Percentiles rank a stretch among this genome's conserved stretches.
These are phyloP conservation scores for Polymixis flavicincta DNA, from an alignment of 2,888 invertebrate species.

Conservation along the genomic window DNA sequence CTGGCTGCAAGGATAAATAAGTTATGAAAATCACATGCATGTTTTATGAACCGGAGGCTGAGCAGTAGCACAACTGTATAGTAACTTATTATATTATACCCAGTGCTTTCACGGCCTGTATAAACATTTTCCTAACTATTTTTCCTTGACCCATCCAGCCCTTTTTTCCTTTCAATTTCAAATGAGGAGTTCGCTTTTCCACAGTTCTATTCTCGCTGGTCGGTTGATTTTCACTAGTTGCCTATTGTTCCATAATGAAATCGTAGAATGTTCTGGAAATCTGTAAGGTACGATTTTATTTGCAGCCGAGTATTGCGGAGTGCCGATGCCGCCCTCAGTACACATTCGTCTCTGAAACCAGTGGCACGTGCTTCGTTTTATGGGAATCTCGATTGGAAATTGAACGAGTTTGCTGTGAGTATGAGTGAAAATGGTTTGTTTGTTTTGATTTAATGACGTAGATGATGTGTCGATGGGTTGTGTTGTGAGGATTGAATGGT, in stretches of 20 bases:
- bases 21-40: conserved; percentile 13
- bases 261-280: conserved; percentile 69
- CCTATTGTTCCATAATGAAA: conserved; percentile 70
- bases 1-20: conserved; percentile 7
- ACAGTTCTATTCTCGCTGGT: conserved; percentile 54
- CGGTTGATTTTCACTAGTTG: conserved; percentile 67
- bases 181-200: conserved; percentile 3
- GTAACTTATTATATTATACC: background rate
- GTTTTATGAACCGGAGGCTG: conserved; percentile 24
- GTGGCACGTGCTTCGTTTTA: conserved; percentile 50
- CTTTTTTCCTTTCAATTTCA: background rate
- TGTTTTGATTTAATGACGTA: conserved; percentile 8
- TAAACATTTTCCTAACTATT: conserved; percentile 30
- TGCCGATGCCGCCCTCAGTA: conserved; percentile 55
- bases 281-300: conserved; percentile 64
- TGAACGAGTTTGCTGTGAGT: conserved; percentile 56
- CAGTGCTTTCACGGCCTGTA: background rate
- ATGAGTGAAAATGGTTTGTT: conserved; percentile 37
- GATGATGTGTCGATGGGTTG: background rate
- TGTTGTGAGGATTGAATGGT: background rate
- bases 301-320: conserved; percentile 34
- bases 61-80: conserved; percentile 15
- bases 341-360: conserved; percentile 53
- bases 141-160: conserved; percentile 5
- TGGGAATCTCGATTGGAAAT: conserved; percentile 36